Evolutionary conservation across 2,888 invertebrate genomes (phyloP).

Genomic region (Spisula subtruncata): DNA sequence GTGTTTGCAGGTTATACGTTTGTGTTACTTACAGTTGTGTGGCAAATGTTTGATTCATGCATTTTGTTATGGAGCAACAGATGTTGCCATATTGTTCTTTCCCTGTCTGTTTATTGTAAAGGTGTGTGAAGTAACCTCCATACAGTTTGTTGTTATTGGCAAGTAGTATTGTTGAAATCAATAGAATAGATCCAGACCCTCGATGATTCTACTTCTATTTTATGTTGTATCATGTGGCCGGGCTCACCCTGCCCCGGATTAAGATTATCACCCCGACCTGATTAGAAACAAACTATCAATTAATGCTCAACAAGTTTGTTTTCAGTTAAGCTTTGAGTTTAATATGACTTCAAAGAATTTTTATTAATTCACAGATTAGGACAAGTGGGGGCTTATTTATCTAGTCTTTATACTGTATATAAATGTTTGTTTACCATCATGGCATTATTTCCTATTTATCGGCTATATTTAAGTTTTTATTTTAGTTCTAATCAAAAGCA

Average conservation of each 20-base stretch:
- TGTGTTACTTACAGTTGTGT: too few relatives aligned
- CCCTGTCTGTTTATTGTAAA: neutral
- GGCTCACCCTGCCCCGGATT: conserved; percentile 1
- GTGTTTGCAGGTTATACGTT: too few relatives aligned
- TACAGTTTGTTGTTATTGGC: neutral
- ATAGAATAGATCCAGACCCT: neutral
- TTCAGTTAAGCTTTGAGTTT: conserved; percentile 48
- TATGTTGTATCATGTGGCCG: conserved; percentile 31
- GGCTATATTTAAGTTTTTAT: conserved; percentile 46
- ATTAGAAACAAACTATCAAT: conserved; percentile 18
- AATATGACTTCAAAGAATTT: conserved; percentile 56
- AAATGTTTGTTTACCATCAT: conserved; percentile 56
- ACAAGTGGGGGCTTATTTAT: conserved; percentile 42
- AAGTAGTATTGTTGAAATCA: conserved; percentile 4
- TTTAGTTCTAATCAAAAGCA: conserved; percentile 42
- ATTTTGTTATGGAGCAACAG: conserved; percentile 4
- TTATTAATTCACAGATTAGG: conserved; percentile 51
- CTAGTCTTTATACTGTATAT: conserved; percentile 38
- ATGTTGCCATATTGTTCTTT: conserved; percentile 17
- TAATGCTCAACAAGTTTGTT: conserved; percentile 51
- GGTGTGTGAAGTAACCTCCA: neutral
- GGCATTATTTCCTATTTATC: conserved; percentile 62
- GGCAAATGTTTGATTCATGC: neutral
- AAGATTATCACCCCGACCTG: conserved; percentile 25
- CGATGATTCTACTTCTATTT: conserved; percentile 3